Percentiles rank a stretch among this genome's conserved stretches.
phyloP scores from a whole-genome alignment of 2,888 invertebrate species.

The Alloscopus bannaensis region DNA sequence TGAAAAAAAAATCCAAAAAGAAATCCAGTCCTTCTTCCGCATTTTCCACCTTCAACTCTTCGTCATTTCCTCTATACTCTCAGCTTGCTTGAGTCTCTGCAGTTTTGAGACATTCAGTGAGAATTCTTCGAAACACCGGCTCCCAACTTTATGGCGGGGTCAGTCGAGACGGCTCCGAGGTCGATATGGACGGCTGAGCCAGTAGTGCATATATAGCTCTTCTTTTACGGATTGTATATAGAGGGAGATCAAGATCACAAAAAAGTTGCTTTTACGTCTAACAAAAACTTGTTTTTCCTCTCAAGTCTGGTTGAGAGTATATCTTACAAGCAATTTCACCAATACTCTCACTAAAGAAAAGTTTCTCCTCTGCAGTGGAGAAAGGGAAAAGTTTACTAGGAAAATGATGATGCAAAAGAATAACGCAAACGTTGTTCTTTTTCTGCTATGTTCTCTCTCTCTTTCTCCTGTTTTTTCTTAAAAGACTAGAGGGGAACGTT shows the following conservation, averaged over 20 bases:
- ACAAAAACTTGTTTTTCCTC: neutral
- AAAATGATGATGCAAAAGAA: constrained; percentile 22
- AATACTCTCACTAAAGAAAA: no score
- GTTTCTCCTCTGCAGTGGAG: neutral
- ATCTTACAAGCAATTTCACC: no score
- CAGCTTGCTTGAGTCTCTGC: no score
- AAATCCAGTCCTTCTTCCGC: no score
- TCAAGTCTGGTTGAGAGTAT: no score
- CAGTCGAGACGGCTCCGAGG: constrained; percentile 42
- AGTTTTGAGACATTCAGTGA: no score
- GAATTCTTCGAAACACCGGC: neutral
- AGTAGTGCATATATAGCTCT: no score
- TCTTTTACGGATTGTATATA: constrained; percentile 21
- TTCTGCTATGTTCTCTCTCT: constrained; percentile 1
- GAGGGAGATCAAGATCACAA: constrained; percentile 49
- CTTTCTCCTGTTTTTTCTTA: neutral
- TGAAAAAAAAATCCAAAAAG: no score
- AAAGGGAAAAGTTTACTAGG: constrained; percentile 21
- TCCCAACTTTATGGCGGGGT: constrained; percentile 29
- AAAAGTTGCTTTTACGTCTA: constrained; percentile 26
- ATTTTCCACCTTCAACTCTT: no score
- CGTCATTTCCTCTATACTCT: no score
- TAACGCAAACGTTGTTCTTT: constrained; percentile 14
- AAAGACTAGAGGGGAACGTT: constrained; percentile 18
- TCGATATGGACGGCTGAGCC: neutral